Evolutionary conservation across 1,140 invertebrate species (phyloP).

Genomic region (Andrena cerasifolii): DNA sequence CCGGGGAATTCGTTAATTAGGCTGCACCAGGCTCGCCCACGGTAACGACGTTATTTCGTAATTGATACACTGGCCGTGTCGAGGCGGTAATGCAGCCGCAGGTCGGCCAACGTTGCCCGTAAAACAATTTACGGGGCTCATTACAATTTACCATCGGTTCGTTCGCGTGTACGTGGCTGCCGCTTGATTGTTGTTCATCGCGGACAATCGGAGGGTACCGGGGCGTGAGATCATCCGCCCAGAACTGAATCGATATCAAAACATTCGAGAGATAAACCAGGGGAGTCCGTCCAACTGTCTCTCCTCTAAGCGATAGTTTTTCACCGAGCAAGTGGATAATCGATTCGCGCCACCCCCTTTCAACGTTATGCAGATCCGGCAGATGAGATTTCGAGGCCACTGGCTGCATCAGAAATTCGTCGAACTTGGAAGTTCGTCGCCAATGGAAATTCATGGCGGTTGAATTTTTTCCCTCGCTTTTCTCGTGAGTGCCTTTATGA

Average conservation of each 20-base stretch:
- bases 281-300: too few relatives aligned
- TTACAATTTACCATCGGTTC: conserved; percentile 50
- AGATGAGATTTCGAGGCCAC: background rate
- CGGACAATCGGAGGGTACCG: too few relatives aligned
- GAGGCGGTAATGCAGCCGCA: conserved; percentile 43
- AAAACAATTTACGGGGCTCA: conserved; percentile 56
- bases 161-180: background rate
- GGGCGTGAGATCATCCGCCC: too few relatives aligned
- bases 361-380: conserved; percentile 45
- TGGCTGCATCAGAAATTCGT: conserved; percentile 53
- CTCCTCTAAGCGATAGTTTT: too few relatives aligned
- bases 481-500: conserved; percentile 16
- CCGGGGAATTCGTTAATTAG: conserved; percentile 57
- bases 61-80: conserved; percentile 49
- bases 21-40: conserved; percentile 19
- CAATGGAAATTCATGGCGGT: conserved; percentile 42
- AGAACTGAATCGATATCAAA: too few relatives aligned
- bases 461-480: conserved; percentile 11
- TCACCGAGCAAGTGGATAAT: too few relatives aligned
- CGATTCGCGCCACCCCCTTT: too few relatives aligned
- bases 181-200: conserved; percentile 24
- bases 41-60: conserved; percentile 60
- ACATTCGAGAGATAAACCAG: too few relatives aligned
- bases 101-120: conserved; percentile 22
- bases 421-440: conserved; percentile 49